Evolutionary conservation across 2,888 invertebrate genomes (phyloP).

Genomic region (Acheta domesticus): DNA sequence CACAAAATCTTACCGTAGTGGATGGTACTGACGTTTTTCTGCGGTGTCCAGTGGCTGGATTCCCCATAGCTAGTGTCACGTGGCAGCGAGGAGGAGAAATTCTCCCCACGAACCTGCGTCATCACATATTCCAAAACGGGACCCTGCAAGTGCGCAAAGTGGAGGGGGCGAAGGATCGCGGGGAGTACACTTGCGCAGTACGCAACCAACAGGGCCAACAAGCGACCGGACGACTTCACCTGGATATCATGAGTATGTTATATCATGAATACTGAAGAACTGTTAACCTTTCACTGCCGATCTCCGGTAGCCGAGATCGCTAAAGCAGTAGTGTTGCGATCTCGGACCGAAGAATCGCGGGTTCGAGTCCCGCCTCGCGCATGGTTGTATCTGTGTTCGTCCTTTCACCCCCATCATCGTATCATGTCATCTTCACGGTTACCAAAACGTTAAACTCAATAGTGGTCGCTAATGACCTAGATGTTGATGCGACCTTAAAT

Average conservation of each 20-base stretch:
- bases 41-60: conserved; percentile 54
- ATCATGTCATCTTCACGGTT: too few relatives aligned
- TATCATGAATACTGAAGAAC: not conserved
- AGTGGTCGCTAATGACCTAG: too few relatives aligned
- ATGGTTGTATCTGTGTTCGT: too few relatives aligned
- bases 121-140: conserved; percentile 48
- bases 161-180: conserved; percentile 49
- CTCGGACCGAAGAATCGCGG: too few relatives aligned
- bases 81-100: conserved; percentile 51
- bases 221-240: conserved; percentile 46
- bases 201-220: conserved; percentile 48
- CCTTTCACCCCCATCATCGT: too few relatives aligned
- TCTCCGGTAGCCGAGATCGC: too few relatives aligned
- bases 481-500: too few relatives aligned
- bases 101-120: conserved; percentile 48
- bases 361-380: too few relatives aligned
- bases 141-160: conserved; percentile 49
- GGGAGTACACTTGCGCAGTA: conserved; percentile 51
- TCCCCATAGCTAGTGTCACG: conserved; percentile 50
- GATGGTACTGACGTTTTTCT: conserved; percentile 49
- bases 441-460: too few relatives aligned
- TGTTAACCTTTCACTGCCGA: too few relatives aligned
- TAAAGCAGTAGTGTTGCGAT: too few relatives aligned
- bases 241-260: conserved; percentile 51
- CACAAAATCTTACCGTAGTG: conserved; percentile 52